Evolutionary conservation across 2,113 vertebrate species (phyloP).

Genomic region (Mionectes macconnelli): DNA sequence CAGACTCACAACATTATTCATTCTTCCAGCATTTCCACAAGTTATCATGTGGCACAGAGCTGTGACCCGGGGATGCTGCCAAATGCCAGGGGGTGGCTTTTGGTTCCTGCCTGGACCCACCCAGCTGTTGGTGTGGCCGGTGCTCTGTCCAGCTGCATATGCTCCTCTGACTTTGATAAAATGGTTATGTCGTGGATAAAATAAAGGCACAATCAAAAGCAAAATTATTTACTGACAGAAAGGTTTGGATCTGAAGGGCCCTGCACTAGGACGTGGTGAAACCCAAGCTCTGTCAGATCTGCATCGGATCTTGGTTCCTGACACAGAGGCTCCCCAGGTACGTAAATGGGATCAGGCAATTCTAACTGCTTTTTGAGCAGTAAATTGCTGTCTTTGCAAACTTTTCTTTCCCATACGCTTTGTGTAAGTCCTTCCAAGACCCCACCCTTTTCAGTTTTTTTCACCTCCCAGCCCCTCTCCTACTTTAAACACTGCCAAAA

Average conservation of each 20-base stretch:
- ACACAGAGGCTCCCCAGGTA: neutral
- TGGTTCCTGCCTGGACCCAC: neutral
- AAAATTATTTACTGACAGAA: neutral
- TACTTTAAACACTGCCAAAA: neutral
- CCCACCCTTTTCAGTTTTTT: slow-evolving; percentile 6
- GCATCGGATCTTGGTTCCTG: neutral
- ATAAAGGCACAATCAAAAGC: neutral
- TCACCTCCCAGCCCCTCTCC: slow-evolving; percentile 3
- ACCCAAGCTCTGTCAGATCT: neutral
- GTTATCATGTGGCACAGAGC: fast-evolving
- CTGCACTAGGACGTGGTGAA: neutral
- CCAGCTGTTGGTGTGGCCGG: neutral
- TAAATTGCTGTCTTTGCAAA: slow-evolving; percentile 52
- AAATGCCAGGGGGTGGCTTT: neutral
- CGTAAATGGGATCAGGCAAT: neutral
- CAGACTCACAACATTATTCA: neutral
- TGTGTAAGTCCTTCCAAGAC: neutral
- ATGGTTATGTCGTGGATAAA: neutral
- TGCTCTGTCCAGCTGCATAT: neutral
- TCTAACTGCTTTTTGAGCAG: slow-evolving; percentile 34
- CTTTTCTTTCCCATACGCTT: neutral
- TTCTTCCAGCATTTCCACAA: neutral
- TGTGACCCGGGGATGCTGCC: neutral
- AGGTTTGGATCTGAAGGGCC: neutral
- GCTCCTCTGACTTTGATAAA: neutral